Base-by-base conservation (phyloP, 2,797 vertebrate genomes). In the Protosalanx chinensis region DNA sequence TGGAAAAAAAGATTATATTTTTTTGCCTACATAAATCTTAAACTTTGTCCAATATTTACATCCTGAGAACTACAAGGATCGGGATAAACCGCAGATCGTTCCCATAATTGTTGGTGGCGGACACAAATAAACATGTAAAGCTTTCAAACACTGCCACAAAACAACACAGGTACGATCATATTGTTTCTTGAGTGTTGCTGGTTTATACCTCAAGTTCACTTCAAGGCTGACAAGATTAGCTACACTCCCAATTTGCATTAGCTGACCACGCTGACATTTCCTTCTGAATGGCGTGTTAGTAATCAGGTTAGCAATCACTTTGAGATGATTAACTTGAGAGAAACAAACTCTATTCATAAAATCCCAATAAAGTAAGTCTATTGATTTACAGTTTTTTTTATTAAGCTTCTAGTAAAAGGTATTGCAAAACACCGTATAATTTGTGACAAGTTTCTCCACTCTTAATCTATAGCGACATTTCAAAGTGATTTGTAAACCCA, bases 381-480 rank as follows among this genome's bases (percentile, higher is more conserved):
- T 56, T 7, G 18, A 56, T n/a, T 5, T n/a, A 56, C 51, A 18
- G 16, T 56, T n/a, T 56, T n/a, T 18, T 59, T 10, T 5, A 58
- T 27, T 20, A 57, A 58, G 57, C 10, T 27, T 13, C 23, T 30
- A 61, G 4, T 27, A 61, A 30, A 60, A 13, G 20, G 29, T 30
- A 13, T 61, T 13, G 23, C n/a, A 7, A n/a, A 20, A 58, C 59
- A 8, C 3, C 6, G 37, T 41, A 10, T 35, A 63, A 13, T 35
- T n/a, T 59, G 20, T 33, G 10, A 6, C 32, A 33, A 58, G 29
- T 67, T 49, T 57, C 23, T 27, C 23, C 23, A 27, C 23, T 27
- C 23, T 27, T 27, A 27, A 27, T 68, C 8, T 68, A 68, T 27
- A 12, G 32, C 18, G 67, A 68, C 67, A 59, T 68, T 68, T 68